These are phyloP conservation scores for Tympanoctomys barrerae DNA, from an alignment of 2,797 vertebrate genomes.

Conservation along the genomic window DNA sequence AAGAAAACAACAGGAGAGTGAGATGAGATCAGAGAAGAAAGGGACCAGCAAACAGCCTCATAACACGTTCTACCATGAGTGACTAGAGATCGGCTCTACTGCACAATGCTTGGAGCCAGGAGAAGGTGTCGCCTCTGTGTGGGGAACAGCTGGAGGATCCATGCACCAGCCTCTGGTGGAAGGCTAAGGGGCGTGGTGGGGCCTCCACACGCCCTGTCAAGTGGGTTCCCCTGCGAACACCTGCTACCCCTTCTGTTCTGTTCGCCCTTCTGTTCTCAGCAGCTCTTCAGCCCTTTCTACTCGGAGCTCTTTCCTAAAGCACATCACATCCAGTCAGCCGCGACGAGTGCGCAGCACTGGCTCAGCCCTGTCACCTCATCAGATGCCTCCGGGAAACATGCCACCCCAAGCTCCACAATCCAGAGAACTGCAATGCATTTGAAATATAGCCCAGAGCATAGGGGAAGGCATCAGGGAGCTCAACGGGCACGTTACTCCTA, in stretches of 20 bases:
- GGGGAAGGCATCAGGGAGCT: not conserved
- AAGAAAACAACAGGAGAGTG: not conserved
- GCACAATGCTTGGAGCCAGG: not conserved
- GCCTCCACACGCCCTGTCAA: not conserved
- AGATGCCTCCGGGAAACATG: not conserved
- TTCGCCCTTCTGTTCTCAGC: not conserved
- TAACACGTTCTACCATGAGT: not conserved
- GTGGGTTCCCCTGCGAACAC: not conserved
- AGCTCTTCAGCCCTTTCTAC: not conserved
- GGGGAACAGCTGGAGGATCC: not conserved
- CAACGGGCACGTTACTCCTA: not conserved
- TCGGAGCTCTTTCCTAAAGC: not conserved
- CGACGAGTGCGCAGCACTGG: not conserved
- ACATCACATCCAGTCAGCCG: not conserved
- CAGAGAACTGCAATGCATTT: not conserved
- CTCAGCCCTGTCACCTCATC: not conserved
- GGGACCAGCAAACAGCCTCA: not conserved
- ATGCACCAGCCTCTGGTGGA: not conserved
- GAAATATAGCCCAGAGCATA: not conserved
- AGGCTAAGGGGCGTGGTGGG: fast-evolving
- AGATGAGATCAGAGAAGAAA: not conserved
- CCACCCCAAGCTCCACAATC: not conserved
- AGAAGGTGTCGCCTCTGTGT: not conserved
- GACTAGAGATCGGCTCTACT: not conserved
- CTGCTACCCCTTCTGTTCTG: not conserved